Percentiles rank a stretch among this genome's conserved stretches.
These are phyloP conservation scores for Menidia beryllina DNA, from an alignment of 2,113 vertebrate species.

Conservation along the genomic window DNA sequence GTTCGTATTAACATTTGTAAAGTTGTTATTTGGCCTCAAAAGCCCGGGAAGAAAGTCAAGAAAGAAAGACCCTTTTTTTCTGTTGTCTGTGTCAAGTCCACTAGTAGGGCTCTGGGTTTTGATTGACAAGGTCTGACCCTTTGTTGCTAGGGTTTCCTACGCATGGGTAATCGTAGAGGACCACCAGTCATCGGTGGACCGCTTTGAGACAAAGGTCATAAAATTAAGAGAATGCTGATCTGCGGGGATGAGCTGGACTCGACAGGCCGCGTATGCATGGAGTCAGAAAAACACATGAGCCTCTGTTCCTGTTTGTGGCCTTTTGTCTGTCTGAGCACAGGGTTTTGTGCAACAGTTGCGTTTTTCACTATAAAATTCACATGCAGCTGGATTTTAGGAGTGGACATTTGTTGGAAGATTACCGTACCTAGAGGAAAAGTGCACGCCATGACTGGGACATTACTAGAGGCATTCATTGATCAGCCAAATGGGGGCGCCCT, in stretches of 20 bases:
- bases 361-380: slow-evolving; percentile 21
- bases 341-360: slow-evolving; percentile 21
- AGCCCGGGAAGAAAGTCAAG: slow-evolving; percentile 11
- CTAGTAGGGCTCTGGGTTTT: slow-evolving; percentile 45
- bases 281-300: slow-evolving; percentile 8
- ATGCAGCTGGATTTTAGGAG: slow-evolving; percentile 2
- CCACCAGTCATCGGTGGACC: slow-evolving; percentile 73
- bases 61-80: slow-evolving; percentile 10
- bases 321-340: slow-evolving; percentile 36
- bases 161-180: slow-evolving; percentile 71
- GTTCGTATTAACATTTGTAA: slow-evolving; percentile 23
- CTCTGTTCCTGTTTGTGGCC: slow-evolving; percentile 25
- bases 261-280: slow-evolving; percentile 53
- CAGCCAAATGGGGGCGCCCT: slow-evolving; percentile 71
- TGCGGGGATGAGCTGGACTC: slow-evolving; percentile 57
- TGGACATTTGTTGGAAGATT: slow-evolving; percentile 7
- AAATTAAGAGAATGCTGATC: slow-evolving; percentile 68
- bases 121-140: slow-evolving; percentile 77
- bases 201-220: slow-evolving; percentile 71
- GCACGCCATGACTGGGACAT: slow-evolving; percentile 4
- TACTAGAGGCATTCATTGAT: neutral
- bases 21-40: slow-evolving; percentile 38
- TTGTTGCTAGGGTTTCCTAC: slow-evolving; percentile 74
- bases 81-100: slow-evolving; percentile 44
- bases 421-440: no score